Evolutionary conservation across 1,140 invertebrate genomes (phyloP).

Genomic region (Choristoneura fumiferana): DNA sequence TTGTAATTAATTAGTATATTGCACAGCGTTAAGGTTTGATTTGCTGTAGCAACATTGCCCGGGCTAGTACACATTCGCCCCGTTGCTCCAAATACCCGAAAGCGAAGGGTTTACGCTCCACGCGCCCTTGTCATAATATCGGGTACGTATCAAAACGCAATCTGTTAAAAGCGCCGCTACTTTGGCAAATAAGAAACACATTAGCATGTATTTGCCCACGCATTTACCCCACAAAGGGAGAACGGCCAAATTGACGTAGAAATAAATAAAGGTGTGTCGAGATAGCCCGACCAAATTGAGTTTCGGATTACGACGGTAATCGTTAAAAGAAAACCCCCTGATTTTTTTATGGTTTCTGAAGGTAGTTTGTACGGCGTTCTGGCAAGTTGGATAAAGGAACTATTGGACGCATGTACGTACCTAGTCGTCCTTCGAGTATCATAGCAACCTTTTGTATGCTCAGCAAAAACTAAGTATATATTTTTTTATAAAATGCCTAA

Average conservation of each 20-base stretch:
- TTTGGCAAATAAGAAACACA: conserved; percentile 18
- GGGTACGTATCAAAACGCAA: conserved; percentile 12
- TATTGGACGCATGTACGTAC: no score
- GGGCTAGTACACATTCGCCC: no score
- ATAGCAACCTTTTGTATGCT: no score
- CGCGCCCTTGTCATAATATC: conserved; percentile 1
- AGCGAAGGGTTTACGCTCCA: not conserved
- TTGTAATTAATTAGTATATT: no score
- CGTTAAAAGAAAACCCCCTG: conserved; percentile 13
- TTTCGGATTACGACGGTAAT: conserved; percentile 12
- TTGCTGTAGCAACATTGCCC: no score
- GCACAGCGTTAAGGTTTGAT: no score
- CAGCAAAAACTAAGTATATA: no score
- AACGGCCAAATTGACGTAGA: conserved; percentile 47
- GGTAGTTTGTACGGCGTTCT: not conserved
- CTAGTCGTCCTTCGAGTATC: no score
- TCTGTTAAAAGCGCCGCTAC: conserved; percentile 15
- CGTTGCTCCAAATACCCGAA: no score
- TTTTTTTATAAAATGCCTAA: no score
- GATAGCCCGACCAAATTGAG: conserved; percentile 28
- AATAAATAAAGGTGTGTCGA: conserved; percentile 54
- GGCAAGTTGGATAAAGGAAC: no score
- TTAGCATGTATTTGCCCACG: conserved; percentile 43
- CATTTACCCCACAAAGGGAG: conserved; percentile 52
- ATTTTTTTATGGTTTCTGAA: not conserved